A percentile compares a stretch with the other conserved stretches of the same genome.
These are phyloP conservation scores for Acipenser ruthenus DNA, from an alignment of 2,797 vertebrate genomes.

Conservation along the genomic window DNA sequence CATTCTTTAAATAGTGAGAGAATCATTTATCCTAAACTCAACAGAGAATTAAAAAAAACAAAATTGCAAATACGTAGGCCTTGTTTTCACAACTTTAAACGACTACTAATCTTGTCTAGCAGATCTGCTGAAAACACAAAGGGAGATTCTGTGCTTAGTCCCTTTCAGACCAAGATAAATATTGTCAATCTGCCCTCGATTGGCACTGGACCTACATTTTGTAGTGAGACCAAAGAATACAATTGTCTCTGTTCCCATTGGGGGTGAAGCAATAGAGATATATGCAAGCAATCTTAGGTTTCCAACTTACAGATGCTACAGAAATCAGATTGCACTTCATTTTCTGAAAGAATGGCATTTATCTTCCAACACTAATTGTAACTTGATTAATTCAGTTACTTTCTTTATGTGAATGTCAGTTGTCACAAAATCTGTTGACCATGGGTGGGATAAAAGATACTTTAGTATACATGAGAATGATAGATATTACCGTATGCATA, in stretches of 20 bases:
- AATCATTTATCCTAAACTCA: too few relatives aligned
- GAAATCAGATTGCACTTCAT: slow-evolving; percentile 50
- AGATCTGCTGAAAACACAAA: slow-evolving; percentile 19
- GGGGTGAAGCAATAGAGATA: slow-evolving; percentile 42
- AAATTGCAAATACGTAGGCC: too few relatives aligned
- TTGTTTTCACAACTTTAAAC: too few relatives aligned
- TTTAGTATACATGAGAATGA: too few relatives aligned
- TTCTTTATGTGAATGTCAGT: slow-evolving; percentile 45
- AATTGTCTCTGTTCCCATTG: slow-evolving; percentile 47
- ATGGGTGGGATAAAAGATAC: too few relatives aligned
- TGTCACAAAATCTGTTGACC: slow-evolving; percentile 24
- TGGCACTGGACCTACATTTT: slow-evolving; percentile 32
- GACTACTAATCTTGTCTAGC: not conserved
- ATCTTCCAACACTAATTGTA: slow-evolving; percentile 40
- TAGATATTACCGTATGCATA: too few relatives aligned
- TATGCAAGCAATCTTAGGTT: slow-evolving; percentile 34
- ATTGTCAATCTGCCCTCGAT: slow-evolving; percentile 47
- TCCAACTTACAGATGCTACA: slow-evolving; percentile 40
- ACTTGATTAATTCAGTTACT: slow-evolving; percentile 43
- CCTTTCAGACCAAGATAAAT: slow-evolving; percentile 54
- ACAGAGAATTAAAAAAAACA: too few relatives aligned
- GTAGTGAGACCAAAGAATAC: slow-evolving; percentile 44
- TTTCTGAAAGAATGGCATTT: slow-evolving; percentile 41
- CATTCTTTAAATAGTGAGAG: too few relatives aligned
- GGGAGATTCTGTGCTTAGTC: slow-evolving; percentile 45